A percentile compares a stretch with the other conserved stretches of the same genome.
These are phyloP conservation scores for Tridacna crocea DNA, from an alignment of 2,888 invertebrate species.

Conservation along the genomic window DNA sequence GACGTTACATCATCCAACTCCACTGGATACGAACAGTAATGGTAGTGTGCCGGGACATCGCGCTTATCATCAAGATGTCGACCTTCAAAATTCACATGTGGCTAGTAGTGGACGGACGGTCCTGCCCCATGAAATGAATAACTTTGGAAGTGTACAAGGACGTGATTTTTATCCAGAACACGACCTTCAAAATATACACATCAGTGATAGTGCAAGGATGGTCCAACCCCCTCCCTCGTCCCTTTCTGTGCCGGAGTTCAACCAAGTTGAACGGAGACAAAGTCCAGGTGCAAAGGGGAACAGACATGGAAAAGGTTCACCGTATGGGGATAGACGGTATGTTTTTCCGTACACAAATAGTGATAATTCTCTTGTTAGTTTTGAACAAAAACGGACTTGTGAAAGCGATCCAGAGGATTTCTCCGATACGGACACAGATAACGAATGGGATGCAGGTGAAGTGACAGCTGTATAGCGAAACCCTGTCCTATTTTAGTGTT, in stretches of 20 bases:
- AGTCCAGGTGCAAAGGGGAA: background rate
- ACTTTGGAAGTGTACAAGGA: background rate
- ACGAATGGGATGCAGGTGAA: conserved; percentile 79
- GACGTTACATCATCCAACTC: conserved; percentile 20
- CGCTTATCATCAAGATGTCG: background rate
- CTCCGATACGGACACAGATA: conserved; percentile 78
- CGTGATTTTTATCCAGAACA: background rate
- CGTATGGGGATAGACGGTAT: conserved; percentile 24
- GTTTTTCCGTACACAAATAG: conserved; percentile 24
- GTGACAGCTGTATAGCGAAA: conserved; percentile 76
- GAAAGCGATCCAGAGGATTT: conserved; percentile 75
- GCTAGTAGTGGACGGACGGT: background rate
- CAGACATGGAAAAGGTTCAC: conserved; percentile 31
- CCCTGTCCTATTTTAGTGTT: too few species aligned
- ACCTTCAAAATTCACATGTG: background rate
- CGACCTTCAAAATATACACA: background rate
- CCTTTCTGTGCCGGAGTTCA: conserved; percentile 49
- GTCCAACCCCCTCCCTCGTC: conserved; percentile 37
- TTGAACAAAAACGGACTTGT: conserved; percentile 37
- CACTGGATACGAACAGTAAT: background rate
- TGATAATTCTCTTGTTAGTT: conserved; percentile 25
- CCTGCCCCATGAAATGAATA: background rate
- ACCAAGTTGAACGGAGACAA: conserved; percentile 17
- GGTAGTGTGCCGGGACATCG: conserved; percentile 5
- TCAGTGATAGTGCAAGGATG: background rate